Conservation (phyloP, 2,113 vertebrate species). For the Carollia perspicillata region DNA sequence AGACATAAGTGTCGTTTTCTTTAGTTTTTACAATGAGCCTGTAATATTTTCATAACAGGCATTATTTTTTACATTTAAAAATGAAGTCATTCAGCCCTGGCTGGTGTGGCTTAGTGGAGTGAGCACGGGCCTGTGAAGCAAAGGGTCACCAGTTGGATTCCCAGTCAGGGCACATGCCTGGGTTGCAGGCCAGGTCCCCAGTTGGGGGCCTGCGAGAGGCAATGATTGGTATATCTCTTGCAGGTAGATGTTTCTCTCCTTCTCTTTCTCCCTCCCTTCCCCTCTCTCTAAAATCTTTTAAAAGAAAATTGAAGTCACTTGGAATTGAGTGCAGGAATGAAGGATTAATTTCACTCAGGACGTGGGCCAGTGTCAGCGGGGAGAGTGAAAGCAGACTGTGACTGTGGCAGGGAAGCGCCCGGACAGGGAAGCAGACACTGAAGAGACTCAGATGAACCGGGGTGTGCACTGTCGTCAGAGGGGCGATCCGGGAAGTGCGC, state of each 20-base stretch:
- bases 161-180: no score
- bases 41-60: background rate
- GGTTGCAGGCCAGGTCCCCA: no score
- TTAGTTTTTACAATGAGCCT: background rate
- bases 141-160: no score
- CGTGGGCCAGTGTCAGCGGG: background rate
- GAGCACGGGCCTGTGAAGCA: no score
- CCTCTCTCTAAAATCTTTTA: no score
- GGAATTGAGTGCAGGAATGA: background rate
- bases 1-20: background rate
- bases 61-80: conserved; percentile 19
- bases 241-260: no score
- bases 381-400: background rate
- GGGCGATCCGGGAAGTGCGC: background rate
- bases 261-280: no score
- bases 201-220: no score
- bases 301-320: background rate
- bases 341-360: background rate
- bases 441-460: background rate
- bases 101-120: no score
- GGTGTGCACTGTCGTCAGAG: background rate
- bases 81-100: background rate
- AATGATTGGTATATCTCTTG: no score
- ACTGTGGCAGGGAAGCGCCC: background rate
- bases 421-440: background rate